Percentiles rank a stretch among this genome's conserved stretches.
Conservation (phyloP, 2,113 vertebrate species). For the Dromiciops gliroides region DNA sequence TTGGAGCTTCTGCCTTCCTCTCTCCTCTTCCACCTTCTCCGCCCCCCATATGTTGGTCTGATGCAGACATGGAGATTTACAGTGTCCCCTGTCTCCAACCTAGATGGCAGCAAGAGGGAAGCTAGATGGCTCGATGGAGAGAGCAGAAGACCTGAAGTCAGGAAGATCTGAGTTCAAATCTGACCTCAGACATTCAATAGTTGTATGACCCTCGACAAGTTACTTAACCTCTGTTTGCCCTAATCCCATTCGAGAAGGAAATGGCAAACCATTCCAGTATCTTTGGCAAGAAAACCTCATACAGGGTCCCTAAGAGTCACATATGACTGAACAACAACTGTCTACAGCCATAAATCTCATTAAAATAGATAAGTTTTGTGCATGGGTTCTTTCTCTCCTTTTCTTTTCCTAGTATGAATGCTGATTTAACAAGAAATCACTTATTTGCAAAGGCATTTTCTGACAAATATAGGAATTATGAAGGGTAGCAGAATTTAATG, state of each 20-base stretch:
- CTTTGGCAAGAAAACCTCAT: background rate
- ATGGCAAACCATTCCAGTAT: background rate
- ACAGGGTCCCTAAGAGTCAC: background rate
- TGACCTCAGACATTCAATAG: too few relatives aligned
- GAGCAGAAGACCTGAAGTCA: too few relatives aligned
- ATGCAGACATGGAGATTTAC: background rate
- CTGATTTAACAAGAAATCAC: background rate
- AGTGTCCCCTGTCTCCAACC: background rate
- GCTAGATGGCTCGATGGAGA: too few relatives aligned
- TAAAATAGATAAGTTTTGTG: background rate
- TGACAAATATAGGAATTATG: background rate
- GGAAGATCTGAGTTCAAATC: too few relatives aligned
- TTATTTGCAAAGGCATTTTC: background rate
- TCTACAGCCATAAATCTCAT: background rate
- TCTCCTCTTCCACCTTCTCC: background rate
- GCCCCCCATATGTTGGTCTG: background rate
- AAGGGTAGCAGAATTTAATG: background rate
- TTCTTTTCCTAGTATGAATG: background rate
- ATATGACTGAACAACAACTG: background rate
- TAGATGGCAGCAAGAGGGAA: background rate
- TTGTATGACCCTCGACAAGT: too few relatives aligned
- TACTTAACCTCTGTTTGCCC: background rate
- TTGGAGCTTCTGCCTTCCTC: background rate
- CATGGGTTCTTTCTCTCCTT: background rate
- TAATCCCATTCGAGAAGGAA: background rate